Percentiles rank a stretch among this genome's conserved stretches.
Conservation (phyloP, 2,888 invertebrate genomes). For the Cephus runcator region DNA sequence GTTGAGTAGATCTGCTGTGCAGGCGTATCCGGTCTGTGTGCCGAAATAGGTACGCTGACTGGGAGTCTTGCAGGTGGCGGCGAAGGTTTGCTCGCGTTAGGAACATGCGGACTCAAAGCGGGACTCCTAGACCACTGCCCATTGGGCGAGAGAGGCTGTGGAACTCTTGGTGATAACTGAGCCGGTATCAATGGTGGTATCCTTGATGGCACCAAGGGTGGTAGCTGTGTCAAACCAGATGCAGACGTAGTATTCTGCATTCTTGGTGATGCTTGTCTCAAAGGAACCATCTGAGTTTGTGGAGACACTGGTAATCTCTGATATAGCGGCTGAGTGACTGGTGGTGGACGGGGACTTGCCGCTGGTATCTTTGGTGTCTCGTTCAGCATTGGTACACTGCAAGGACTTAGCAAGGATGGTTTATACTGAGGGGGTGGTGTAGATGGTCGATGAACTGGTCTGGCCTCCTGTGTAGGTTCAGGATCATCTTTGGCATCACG, state of each 20-base stretch:
- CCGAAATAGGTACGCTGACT: conserved; percentile 56
- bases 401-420: conserved; percentile 37
- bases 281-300: conserved; percentile 53
- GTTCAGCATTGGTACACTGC: conserved; percentile 44
- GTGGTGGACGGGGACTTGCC: conserved; percentile 41
- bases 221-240: conserved; percentile 36
- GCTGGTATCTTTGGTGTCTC: conserved; percentile 46
- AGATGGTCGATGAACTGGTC: conserved; percentile 31
- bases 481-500: conserved; percentile 55
- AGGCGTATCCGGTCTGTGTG: conserved; percentile 52
- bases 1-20: conserved; percentile 59
- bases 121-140: conserved; percentile 57
- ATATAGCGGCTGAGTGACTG: conserved; percentile 49
- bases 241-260: conserved; percentile 43
- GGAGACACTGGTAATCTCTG: conserved; percentile 57
- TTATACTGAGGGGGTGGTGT: conserved; percentile 43
- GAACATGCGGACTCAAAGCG: conserved; percentile 40
- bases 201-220: conserved; percentile 53
- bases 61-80: conserved; percentile 51
- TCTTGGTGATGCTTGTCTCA: conserved; percentile 53
- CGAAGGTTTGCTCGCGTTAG: conserved; percentile 40
- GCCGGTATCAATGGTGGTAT: conserved; percentile 46
- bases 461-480: conserved; percentile 45
- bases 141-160: conserved; percentile 57
- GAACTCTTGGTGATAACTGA: conserved; percentile 44